Percentiles rank a stretch among this genome's conserved stretches.
Conservation (phyloP, 2,888 invertebrate species). For the Psylliodes chrysocephalus region DNA sequence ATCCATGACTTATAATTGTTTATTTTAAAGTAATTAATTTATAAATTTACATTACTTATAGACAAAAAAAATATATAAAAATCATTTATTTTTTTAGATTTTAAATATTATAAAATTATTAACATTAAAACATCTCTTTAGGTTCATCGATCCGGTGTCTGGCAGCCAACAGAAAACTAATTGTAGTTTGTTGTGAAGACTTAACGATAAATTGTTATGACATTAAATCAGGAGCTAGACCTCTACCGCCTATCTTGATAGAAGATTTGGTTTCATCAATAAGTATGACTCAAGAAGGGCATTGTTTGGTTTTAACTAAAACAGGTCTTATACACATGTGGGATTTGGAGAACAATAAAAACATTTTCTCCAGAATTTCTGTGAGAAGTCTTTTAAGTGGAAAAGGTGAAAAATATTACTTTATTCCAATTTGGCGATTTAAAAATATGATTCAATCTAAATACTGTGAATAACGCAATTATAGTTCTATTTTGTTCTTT, state of each 20-base stretch:
- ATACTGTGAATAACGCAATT: too few species aligned
- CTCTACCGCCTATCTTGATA: slow-evolving; percentile 68
- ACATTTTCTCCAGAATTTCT: slow-evolving; percentile 69
- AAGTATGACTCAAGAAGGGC: slow-evolving; percentile 63
- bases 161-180: slow-evolving; percentile 70
- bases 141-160: slow-evolving; percentile 72
- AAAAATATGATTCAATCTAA: too few species aligned
- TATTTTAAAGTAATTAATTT: too few species aligned
- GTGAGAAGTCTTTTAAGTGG: slow-evolving; percentile 70
- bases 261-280: slow-evolving; percentile 71
- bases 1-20: too few species aligned
- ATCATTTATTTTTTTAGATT: too few species aligned
- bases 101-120: too few species aligned
- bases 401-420: slow-evolving; percentile 63
- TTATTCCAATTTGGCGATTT: too few species aligned
- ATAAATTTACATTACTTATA: too few species aligned
- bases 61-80: too few species aligned
- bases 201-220: slow-evolving; percentile 73
- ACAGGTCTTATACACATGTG: slow-evolving; percentile 69
- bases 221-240: slow-evolving; percentile 64
- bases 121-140: slow-evolving; percentile 55
- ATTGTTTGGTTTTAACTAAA: slow-evolving; percentile 69
- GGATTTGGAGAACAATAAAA: slow-evolving; percentile 69
- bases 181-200: slow-evolving; percentile 76
- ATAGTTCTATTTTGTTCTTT: too few species aligned